These are phyloP conservation scores for Zoanthus gigantus DNA, from an alignment of 92 coral and sea anemone genomes.

Conservation along the genomic window DNA sequence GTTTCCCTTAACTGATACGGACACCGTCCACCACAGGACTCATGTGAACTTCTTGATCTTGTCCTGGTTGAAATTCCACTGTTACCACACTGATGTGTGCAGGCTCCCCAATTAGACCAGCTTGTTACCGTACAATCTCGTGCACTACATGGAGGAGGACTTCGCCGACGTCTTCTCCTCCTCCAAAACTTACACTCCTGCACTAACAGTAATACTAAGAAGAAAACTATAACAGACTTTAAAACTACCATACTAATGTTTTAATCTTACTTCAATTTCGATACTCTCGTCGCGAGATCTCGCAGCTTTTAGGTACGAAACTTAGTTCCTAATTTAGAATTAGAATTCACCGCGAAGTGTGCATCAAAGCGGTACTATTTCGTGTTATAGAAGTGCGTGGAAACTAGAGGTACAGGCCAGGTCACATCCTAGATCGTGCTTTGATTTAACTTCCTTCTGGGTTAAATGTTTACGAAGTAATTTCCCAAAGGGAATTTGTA, in stretches of 20 bases:
- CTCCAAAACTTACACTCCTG: slow-evolving; percentile 42
- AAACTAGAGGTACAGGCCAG: background rate
- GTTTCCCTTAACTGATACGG: slow-evolving; percentile 62
- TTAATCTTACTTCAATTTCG: background rate
- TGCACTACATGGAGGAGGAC: slow-evolving; percentile 70
- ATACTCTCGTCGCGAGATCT: background rate
- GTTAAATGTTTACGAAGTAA: background rate
- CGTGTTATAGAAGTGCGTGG: too few species aligned
- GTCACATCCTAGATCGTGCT: background rate
- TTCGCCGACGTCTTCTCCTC: slow-evolving; percentile 64
- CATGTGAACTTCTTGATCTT: slow-evolving; percentile 44
- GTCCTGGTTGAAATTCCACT: slow-evolving; percentile 73
- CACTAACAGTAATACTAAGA: slow-evolving; percentile 27
- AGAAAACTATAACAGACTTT: slow-evolving; percentile 20
- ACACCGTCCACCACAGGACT: slow-evolving; percentile 75
- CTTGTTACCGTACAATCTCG: slow-evolving; percentile 69
- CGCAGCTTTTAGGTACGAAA: too few species aligned
- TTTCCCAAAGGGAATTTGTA: background rate
- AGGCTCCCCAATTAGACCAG: slow-evolving; percentile 77
- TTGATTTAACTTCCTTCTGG: background rate
- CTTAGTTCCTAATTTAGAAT: background rate
- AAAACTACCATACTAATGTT: background rate
- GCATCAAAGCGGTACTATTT: background rate
- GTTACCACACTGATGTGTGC: slow-evolving; percentile 73
- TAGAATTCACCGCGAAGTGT: background rate